phyloP scores from a whole-genome alignment of 2,888 invertebrate genomes.

The Ectobius pallidus region DNA sequence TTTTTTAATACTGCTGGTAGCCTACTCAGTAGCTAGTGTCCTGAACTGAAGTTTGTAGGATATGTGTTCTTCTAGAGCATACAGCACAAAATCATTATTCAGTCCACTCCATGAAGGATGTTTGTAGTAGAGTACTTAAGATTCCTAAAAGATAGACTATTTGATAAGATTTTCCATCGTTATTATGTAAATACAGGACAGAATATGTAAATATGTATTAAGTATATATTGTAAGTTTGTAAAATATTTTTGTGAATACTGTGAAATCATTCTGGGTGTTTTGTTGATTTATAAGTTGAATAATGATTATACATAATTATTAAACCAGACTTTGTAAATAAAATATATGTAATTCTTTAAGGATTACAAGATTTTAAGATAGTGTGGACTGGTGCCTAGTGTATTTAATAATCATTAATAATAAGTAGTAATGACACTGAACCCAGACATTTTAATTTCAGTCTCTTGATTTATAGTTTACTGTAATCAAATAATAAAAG shows the following conservation, averaged over 20 bases:
- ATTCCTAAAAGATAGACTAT: constrained; percentile 3
- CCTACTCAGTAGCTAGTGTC: background rate
- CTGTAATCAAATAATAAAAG: background rate
- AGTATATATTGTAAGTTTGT: constrained; percentile 29
- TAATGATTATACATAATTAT: background rate
- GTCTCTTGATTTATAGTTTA: background rate
- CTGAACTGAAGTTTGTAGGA: background rate
- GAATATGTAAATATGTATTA: constrained; percentile 33
- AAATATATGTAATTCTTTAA: constrained; percentile 5
- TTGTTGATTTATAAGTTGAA: background rate
- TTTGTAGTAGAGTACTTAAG: constrained; percentile 21
- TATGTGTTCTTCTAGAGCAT: constrained; percentile 12
- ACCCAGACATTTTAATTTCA: background rate
- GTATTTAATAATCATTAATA: too few relatives aligned
- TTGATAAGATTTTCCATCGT: constrained; percentile 15
- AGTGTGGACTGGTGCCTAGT: background rate
- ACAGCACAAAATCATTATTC: constrained; percentile 23
- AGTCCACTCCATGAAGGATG: constrained; percentile 16
- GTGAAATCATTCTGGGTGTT: background rate
- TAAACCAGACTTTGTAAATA: constrained; percentile 9
- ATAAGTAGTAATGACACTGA: background rate
- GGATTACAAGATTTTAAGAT: background rate
- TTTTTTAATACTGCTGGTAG: too few relatives aligned
- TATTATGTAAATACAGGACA: constrained; percentile 26
- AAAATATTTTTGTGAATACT: constrained; percentile 28